Evolutionary conservation across 2,888 invertebrate species (phyloP), one percentile per base, ranked within the genome.

Genomic region (Hypomecis atomaria): DNA sequence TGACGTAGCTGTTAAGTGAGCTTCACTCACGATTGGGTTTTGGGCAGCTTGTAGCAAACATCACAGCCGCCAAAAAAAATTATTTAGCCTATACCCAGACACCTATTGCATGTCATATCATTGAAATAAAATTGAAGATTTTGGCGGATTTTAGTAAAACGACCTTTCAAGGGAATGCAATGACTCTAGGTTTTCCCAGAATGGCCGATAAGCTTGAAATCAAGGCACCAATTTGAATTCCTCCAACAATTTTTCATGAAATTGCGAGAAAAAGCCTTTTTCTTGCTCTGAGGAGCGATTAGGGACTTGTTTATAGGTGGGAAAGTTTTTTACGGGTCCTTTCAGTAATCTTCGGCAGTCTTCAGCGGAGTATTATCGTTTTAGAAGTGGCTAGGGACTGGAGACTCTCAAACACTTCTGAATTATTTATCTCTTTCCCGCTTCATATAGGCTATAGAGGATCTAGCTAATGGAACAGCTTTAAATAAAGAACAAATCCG

Each of bases 231-330:
- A 50, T 57, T 57, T 57, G 47, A 43, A 62, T 58, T 48, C 36
- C 40, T 40, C 34, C 40, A 37, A 43, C 43, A 54, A 13, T 59
- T 42, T 50, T 54, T 34, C 44, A 45, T 50, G 56, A 50, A 42
- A 62, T 47, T 47, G 57, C 40, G 40, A 47, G 57, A 47, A 58
- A 23, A 56, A 48, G 48, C 57, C 48, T 52, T 59, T 57, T 36
- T 43, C 60, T 23, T 57, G 23, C 65, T 11, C 60, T 53, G 57
- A 65, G n/a, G 60, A 60, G 53, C 60, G 65, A 44, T 65, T 61
- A 48, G 65, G 60, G 65, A 65, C 33, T 53, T 60, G 60, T 65
- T 60, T 57, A 65, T 64, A 65, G 60, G 60, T 53, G 13, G 45
- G 48, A 65, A 65, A 60, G 47, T 47, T 61, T 64, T 64, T 61